Conservation (phyloP, 2,797 vertebrate species). For the Hoplostethus mediterraneus region DNA sequence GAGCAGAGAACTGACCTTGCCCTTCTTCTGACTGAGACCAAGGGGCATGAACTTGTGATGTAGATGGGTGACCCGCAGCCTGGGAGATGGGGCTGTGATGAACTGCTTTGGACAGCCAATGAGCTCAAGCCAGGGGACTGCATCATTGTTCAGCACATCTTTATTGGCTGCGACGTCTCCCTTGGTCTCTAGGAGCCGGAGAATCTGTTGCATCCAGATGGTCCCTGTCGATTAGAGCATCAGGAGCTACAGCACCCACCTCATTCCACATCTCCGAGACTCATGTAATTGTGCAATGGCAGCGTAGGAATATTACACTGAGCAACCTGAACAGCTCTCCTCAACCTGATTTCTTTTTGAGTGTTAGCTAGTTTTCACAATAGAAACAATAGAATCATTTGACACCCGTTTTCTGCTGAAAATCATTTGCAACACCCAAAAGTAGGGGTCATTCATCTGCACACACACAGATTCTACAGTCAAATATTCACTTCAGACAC, state of each 20-base stretch:
- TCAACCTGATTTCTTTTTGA: constrained; percentile 8
- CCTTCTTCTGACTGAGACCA: constrained; percentile 64
- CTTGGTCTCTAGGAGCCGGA: constrained; percentile 69
- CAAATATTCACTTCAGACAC: too few relatives aligned
- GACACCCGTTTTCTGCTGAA: constrained; percentile 20
- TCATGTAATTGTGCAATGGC: background rate
- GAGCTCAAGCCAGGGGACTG: constrained; percentile 75
- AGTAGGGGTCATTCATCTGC: constrained; percentile 16
- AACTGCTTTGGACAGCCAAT: constrained; percentile 46
- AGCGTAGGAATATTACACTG: background rate
- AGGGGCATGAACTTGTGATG: constrained; percentile 63
- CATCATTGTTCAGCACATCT: constrained; percentile 5
- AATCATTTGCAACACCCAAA: constrained; percentile 28
- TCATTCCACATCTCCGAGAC: background rate
- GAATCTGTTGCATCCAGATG: constrained; percentile 82
- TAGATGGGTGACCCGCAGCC: constrained; percentile 70
- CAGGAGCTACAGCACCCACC: background rate
- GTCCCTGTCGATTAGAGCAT: constrained; percentile 65
- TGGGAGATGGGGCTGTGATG: constrained; percentile 46
- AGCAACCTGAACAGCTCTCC: background rate
- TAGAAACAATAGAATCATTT: constrained; percentile 20
- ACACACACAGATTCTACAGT: too few relatives aligned
- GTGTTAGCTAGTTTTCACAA: constrained; percentile 11
- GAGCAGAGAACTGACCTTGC: constrained; percentile 69
- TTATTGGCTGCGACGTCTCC: constrained; percentile 55